Evolutionary conservation across 2,113 vertebrate genomes (phyloP), one percentile per base, ranked within the genome.

Genomic region (Oncorhynchus tshawytscha): DNA sequence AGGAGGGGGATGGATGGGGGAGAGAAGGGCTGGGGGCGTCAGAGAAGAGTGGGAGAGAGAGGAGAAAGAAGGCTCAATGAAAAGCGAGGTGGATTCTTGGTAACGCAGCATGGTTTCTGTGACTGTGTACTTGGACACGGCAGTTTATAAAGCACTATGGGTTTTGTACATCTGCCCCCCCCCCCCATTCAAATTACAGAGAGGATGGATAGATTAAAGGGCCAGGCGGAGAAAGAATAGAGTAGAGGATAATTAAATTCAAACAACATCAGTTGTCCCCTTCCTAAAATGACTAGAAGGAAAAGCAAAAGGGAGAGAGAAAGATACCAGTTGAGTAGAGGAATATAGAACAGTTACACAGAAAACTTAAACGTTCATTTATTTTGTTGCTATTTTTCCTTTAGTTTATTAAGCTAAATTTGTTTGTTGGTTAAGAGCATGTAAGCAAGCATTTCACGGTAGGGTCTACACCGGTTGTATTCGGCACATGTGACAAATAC

Each of bases 1-100:
- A 45, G 39, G 70, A 75, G 51, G 51, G 72, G 31, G 54, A 82
- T 45, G 9, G 39, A 45, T 12, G 39, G 39, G 39, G 57, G 62
- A 80, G 76, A 60, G 59, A 72, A 70, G 60, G 62, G 68, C 77
- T 75, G 4, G 11, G 39, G 39, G 39, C 9, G 2, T 45, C 39
- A 45, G 39, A 45, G 39, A 45, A 45, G 39, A 45, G 8, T 45
- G 39, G 31, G 64, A 70, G 5, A 0, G 27, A 66, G 69, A 83
- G 74, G 78, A 48, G 27, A 70, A 39, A 64, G 79, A 20, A 60
- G 3, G 29, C 76, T 84, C 5, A 74, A 78, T 45, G 45, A 75
- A 49, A 67, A 78, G 49, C n/a, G 24, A 59, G 67, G 62, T 79
- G 84, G 78, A 90, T 89, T 88, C 83, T 82, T 90, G 76, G 75